phyloP scores from a whole-genome alignment of 1,140 invertebrate species.

The Megathymus violae region DNA sequence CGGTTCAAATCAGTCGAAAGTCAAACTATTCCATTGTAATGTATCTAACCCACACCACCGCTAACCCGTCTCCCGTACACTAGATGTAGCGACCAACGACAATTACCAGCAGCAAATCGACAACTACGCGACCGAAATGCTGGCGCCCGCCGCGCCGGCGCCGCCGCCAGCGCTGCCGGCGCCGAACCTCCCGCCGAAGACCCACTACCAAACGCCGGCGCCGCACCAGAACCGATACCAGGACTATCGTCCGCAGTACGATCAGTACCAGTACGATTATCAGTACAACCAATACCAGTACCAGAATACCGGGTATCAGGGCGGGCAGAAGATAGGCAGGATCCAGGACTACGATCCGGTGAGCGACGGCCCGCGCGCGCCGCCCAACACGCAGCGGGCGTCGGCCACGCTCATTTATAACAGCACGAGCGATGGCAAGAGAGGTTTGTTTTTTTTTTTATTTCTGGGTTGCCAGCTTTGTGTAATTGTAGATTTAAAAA shows the following conservation, averaged over 20 bases:
- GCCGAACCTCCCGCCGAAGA: slow-evolving; percentile 68
- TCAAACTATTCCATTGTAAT: not conserved
- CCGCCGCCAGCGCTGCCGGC: slow-evolving; percentile 62
- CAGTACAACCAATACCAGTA: slow-evolving; percentile 70
- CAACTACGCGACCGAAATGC: slow-evolving; percentile 78
- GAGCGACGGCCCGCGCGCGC: slow-evolving; percentile 87
- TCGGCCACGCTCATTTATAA: slow-evolving; percentile 93
- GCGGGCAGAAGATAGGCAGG: slow-evolving; percentile 85
- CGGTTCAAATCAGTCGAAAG: too few relatives aligned
- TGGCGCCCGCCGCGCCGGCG: slow-evolving; percentile 58
- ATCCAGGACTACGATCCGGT: slow-evolving; percentile 92
- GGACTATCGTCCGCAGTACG: slow-evolving; percentile 54
- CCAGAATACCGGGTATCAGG: slow-evolving; percentile 51
- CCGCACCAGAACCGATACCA: slow-evolving; percentile 44
- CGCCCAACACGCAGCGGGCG: slow-evolving; percentile 90
- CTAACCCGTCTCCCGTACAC: slow-evolving; percentile 36
- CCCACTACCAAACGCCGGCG: slow-evolving; percentile 68
- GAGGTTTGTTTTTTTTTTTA: slow-evolving; percentile 55
- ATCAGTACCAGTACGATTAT: slow-evolving; percentile 63
- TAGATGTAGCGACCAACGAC: slow-evolving; percentile 69
- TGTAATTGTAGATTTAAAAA: not conserved
- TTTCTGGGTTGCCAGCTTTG: slow-evolving; percentile 26
- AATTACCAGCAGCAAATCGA: slow-evolving; percentile 78
- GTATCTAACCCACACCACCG: slow-evolving; percentile 40
- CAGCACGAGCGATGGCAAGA: slow-evolving; percentile 69